Base-by-base conservation (phyloP, 2,113 vertebrate species). In the Phainopepla nitens region DNA sequence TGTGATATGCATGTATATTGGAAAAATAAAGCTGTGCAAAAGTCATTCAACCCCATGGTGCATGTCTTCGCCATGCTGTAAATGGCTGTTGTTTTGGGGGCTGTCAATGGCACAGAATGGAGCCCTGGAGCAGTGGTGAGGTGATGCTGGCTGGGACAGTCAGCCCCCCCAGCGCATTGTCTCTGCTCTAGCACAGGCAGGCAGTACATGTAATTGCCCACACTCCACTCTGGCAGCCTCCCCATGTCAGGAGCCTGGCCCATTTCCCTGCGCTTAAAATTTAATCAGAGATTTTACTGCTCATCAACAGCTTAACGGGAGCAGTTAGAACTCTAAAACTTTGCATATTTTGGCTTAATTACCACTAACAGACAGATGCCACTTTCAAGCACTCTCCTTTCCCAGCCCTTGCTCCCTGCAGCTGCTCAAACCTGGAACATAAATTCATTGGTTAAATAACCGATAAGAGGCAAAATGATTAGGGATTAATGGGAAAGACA, bases 241-340 rank as follows among this genome's bases (percentile, higher is more conserved):
- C 66, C 82, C 51, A 4, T 93, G 58, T 89, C 79, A 84, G 81
- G 75, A 87, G 71, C 35, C 78, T 97, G 95, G 95, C 87, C 95
- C 94, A 95, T 97, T 98, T 98, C 93, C 96, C 90, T 87, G 70
- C 1, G 33, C 96, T 98, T 97, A 97, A 97, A 98, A 97, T 98
- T 98, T 98, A 98, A 98, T 98, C 97, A 98, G 97, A 98, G 87
- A 91, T 97, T 98, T 98, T 98, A 97, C 96, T 97, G 97, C 98
- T 98, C 97, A 98, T 98, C 97, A 97, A 85, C 95, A 97, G 95
- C 97, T 98, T 98, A 97, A 97, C 79, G 0, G 88, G 91, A 96
- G 89, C 95, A 95, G 97, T 98, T 97, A 96, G 79, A 97, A 92
- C 87, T 83, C 83, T 66, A 62, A 96, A 98, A 98, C 93, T 94